These are phyloP conservation scores for Ypsolopha sequella DNA, from an alignment of 2,888 invertebrate genomes.

Conservation along the genomic window DNA sequence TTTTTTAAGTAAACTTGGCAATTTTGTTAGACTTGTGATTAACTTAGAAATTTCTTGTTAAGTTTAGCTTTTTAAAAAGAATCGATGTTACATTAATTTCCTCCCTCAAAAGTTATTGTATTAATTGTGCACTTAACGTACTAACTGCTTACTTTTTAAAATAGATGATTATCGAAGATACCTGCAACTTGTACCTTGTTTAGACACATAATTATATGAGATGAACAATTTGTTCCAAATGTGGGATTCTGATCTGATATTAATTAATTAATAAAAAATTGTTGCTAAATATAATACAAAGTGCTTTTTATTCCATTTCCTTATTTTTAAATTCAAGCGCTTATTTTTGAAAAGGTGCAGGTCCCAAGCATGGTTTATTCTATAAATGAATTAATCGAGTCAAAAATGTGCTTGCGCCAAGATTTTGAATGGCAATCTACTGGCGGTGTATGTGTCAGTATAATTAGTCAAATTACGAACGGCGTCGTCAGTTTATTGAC, in stretches of 20 bases:
- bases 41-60: constrained; percentile 49
- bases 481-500: no score
- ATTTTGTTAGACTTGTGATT: constrained; percentile 41
- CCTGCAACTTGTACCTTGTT: constrained; percentile 45
- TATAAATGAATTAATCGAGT: no score
- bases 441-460: no score
- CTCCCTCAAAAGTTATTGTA: constrained; percentile 12
- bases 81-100: constrained; percentile 7
- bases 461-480: no score
- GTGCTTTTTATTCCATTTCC: neutral
- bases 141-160: constrained; percentile 15
- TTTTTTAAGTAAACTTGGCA: constrained; percentile 58
- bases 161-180: constrained; percentile 22
- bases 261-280: constrained; percentile 72
- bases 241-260: constrained; percentile 71
- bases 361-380: no score
- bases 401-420: no score
- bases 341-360: no score
- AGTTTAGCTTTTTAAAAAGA: constrained; percentile 38
- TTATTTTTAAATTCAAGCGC: no score
- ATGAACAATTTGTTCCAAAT: constrained; percentile 62
- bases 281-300: constrained; percentile 51
- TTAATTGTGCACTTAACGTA: constrained; percentile 40
- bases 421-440: no score
- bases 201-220: constrained; percentile 43